Conservation (phyloP, 2,888 invertebrate species). For the Plutella xylostella region DNA sequence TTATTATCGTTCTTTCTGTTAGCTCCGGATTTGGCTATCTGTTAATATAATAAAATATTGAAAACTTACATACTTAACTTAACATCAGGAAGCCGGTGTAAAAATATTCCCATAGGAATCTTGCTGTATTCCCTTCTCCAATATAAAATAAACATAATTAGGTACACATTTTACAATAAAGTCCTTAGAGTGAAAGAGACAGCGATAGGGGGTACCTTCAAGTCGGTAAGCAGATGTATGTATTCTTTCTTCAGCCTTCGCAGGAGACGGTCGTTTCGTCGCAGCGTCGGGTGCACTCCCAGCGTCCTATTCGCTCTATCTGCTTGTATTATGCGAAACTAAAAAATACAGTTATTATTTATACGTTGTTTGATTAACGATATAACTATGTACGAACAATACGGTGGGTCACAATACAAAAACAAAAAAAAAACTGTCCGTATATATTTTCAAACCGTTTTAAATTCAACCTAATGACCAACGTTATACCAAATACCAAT, state of each 20-base stretch:
- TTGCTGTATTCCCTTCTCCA: too few species aligned
- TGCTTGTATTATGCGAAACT: constrained; percentile 50
- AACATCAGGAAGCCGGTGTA: too few species aligned
- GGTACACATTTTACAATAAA: too few species aligned
- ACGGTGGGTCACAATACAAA: too few species aligned
- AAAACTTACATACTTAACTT: neutral
- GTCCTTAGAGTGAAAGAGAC: neutral
- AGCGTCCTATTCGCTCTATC: constrained; percentile 38
- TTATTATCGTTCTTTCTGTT: constrained; percentile 66
- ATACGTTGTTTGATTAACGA: neutral
- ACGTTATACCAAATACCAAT: neutral
- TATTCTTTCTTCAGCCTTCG: constrained; percentile 43
- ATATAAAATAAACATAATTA: too few species aligned
- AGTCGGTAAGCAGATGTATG: constrained; percentile 32
- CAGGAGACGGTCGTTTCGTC: constrained; percentile 42
- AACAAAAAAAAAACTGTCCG: neutral
- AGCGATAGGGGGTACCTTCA: constrained; percentile 43
- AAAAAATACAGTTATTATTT: constrained; percentile 1
- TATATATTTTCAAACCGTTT: neutral
- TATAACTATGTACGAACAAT: neutral
- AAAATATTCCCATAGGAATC: too few species aligned
- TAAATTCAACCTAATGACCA: neutral
- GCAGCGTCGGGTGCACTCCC: constrained; percentile 51
- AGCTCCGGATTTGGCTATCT: constrained; percentile 66
- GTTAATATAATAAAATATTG: constrained; percentile 20